Percentiles rank a stretch among this genome's conserved stretches.
These are phyloP conservation scores for Pyxicephalus adspersus DNA, from an alignment of 2,113 vertebrate species.

Conservation along the genomic window DNA sequence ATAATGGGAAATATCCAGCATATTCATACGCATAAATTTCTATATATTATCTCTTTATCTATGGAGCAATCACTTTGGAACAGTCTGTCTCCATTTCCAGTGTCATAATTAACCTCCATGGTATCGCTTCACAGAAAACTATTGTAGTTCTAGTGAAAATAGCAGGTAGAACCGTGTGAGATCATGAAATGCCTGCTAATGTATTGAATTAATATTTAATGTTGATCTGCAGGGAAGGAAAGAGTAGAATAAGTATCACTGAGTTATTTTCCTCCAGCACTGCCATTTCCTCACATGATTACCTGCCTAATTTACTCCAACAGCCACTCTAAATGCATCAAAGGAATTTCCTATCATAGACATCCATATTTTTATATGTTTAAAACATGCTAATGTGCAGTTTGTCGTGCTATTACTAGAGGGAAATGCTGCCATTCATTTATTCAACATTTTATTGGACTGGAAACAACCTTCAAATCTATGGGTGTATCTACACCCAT, in stretches of 20 bases:
- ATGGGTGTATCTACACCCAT: too few species aligned
- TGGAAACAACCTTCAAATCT: too few species aligned
- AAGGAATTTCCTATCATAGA: background rate
- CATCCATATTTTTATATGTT: too few species aligned
- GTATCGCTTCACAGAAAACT: background rate
- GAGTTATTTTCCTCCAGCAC: background rate
- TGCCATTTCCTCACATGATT: slow-evolving; percentile 14
- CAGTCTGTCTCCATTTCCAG: background rate
- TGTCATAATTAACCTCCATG: slow-evolving; percentile 2
- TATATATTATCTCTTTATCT: too few species aligned
- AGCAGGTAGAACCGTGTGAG: background rate
- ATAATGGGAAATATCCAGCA: too few species aligned
- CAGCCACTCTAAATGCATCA: slow-evolving; percentile 1
- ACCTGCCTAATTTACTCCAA: background rate
- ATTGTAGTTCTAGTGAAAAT: slow-evolving; percentile 4
- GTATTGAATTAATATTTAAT: slow-evolving; percentile 33
- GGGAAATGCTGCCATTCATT: too few species aligned
- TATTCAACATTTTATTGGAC: too few species aligned
- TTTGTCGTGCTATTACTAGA: background rate
- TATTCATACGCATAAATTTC: too few species aligned
- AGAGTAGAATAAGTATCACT: slow-evolving; percentile 16
- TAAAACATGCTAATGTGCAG: background rate
- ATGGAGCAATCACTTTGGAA: too few species aligned
- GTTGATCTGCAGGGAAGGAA: slow-evolving; percentile 22
- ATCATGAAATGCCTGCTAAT: slow-evolving; percentile 21